Evolutionary conservation across 2,113 vertebrate genomes (phyloP), one percentile per base, ranked within the genome.

Genomic region (Hypomesus transpacificus): DNA sequence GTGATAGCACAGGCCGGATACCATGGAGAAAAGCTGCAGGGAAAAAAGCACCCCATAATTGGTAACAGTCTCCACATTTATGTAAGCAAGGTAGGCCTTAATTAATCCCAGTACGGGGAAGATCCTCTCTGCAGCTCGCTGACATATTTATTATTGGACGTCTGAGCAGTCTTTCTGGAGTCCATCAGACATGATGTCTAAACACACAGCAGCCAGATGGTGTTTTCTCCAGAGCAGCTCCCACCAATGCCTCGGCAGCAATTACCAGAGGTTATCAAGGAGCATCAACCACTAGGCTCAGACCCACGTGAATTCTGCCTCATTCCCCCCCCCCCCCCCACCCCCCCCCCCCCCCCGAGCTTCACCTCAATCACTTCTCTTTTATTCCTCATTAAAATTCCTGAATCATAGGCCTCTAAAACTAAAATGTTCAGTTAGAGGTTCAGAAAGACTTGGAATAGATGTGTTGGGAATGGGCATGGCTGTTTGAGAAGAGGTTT

Each of bases 61-160:
- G 95, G 93, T 93, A 96, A 96, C 94, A 95, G 92, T 93, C 93
- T 84, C 88, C 91, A 87, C 91, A 93, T 93, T 92, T 94, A 92
- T 94, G 92, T 92, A 92, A 94, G 90, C 87, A 91, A 93, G 94
- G 94, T 96, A 83, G 78, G 69, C 76, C 83, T 78, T 90, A 96
- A 98, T 96, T 97, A 95, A 94, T 94, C 93, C 95, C 96, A 97
- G 94, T 88, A 89, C 91, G 85, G 90, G 89, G 93, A 92, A 92
- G 93, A 95, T 96, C 93, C 92, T 94, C 94, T 91, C 59, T 85
- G 90, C 91, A 91, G 92, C 88, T 80, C 68, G 75, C 84, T 91
- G 90, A 91, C 93, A 94, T 95, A 94, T 96, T 98, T 96, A 95
- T 96, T 96, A 94, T 95, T 94, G 90, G 89, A 95, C 91, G 93